phyloP scores from a whole-genome alignment of 1,140 invertebrate genomes.

The Eumeta japonica region DNA sequence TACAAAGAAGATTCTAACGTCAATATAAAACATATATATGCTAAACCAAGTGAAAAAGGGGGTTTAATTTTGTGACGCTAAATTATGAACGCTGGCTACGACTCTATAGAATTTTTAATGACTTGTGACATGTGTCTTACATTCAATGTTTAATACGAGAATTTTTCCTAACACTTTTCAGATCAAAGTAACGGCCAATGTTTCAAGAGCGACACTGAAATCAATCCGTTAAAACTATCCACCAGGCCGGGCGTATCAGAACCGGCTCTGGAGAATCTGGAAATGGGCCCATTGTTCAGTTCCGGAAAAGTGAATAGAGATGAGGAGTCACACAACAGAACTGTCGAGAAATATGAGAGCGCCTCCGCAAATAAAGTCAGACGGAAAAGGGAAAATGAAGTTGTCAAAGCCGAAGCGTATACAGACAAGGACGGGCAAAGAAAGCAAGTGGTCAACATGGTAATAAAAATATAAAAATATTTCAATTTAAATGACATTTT shows the following conservation, averaged over 20 bases:
- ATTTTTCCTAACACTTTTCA: slow-evolving; percentile 16
- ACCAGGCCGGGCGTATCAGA: slow-evolving; percentile 56
- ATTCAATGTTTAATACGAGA: background rate
- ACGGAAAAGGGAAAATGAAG: slow-evolving; percentile 68
- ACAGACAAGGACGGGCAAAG: slow-evolving; percentile 70
- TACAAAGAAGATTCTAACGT: too few relatives aligned
- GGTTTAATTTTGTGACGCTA: too few relatives aligned
- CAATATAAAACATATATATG: too few relatives aligned
- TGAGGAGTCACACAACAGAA: slow-evolving; percentile 48
- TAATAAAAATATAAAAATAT: too few relatives aligned
- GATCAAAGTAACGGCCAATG: slow-evolving; percentile 66
- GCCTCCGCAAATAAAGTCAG: slow-evolving; percentile 42
- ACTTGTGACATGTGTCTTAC: background rate
- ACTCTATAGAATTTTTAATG: too few relatives aligned
- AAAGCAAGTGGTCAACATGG: slow-evolving; percentile 75
- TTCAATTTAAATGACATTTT: slow-evolving; percentile 1
- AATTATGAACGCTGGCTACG: too few relatives aligned
- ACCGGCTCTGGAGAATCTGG: slow-evolving; percentile 36
- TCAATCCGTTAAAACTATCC: slow-evolving; percentile 70
- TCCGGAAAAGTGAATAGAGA: slow-evolving; percentile 30
- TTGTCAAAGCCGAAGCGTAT: slow-evolving; percentile 70
- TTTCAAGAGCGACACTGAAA: slow-evolving; percentile 55
- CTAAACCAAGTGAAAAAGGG: too few relatives aligned
- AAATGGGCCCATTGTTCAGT: slow-evolving; percentile 38
- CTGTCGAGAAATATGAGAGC: slow-evolving; percentile 57